Evolutionary conservation across 2,113 vertebrate species (phyloP).

Genomic region (Sciurus niger): DNA sequence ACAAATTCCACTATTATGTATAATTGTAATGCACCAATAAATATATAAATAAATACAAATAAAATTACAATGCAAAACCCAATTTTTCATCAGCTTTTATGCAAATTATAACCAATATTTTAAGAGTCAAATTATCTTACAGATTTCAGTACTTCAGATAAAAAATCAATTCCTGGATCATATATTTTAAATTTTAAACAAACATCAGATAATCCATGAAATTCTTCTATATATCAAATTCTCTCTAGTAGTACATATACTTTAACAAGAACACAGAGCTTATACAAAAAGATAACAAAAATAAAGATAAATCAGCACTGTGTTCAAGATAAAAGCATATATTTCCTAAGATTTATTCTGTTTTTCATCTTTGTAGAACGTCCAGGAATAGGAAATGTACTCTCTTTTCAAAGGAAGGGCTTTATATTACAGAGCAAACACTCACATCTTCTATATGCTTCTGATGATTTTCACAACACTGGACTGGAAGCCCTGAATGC

Average conservation of each 20-base stretch:
- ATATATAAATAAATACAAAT: background rate
- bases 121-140: background rate
- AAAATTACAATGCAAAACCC: background rate
- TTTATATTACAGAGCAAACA: background rate
- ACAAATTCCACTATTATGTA: too few relatives aligned
- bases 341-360: background rate
- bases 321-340: background rate
- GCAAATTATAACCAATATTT: background rate
- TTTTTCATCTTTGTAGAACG: background rate
- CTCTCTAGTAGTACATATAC: background rate
- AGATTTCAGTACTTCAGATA: background rate
- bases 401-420: background rate
- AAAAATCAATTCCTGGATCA: background rate
- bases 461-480: background rate
- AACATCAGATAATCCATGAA: background rate
- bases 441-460: background rate
- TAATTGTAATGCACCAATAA: too few relatives aligned
- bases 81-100: background rate
- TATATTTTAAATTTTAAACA: background rate
- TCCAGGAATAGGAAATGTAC: background rate
- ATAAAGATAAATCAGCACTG: background rate
- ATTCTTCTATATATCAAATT: background rate
- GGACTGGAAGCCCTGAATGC: background rate
- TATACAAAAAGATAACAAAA: background rate
- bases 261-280: constrained; percentile 1